Evolutionary conservation across 2,113 vertebrate species (phyloP).

Genomic region (Phalacrocorax pelagicus): DNA sequence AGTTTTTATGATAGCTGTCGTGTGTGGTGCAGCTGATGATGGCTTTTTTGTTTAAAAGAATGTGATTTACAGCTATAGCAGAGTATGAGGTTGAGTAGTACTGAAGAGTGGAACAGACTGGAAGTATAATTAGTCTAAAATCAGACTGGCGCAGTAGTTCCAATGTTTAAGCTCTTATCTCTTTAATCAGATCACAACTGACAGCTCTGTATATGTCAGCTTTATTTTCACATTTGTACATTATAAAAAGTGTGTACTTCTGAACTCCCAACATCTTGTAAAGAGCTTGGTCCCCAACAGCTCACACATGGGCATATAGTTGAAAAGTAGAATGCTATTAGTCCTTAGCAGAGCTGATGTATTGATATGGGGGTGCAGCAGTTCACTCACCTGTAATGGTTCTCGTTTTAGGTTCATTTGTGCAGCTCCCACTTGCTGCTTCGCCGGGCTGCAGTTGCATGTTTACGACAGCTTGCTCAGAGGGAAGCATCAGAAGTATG

Average conservation of each 20-base stretch:
- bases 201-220: background rate
- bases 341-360: background rate
- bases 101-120: background rate
- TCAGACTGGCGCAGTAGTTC: background rate
- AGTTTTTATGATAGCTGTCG: background rate
- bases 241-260: background rate
- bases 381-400: background rate
- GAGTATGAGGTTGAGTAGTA: background rate
- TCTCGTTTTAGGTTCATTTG: constrained; percentile 86
- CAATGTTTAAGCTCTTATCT: background rate
- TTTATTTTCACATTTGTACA: background rate
- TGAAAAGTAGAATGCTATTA: background rate
- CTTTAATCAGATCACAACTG: background rate
- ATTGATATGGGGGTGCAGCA: background rate
- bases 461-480: constrained; percentile 94
- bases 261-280: background rate
- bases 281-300: background rate
- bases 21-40: background rate
- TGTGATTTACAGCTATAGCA: background rate
- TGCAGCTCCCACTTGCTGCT: constrained; percentile 95
- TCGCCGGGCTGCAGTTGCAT: constrained; percentile 93
- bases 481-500: constrained; percentile 96
- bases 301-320: background rate
- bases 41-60: background rate
- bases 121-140: background rate